These are phyloP conservation scores for Helobdella robusta DNA, from an alignment of 2,888 invertebrate species.

Conservation along the genomic window DNA sequence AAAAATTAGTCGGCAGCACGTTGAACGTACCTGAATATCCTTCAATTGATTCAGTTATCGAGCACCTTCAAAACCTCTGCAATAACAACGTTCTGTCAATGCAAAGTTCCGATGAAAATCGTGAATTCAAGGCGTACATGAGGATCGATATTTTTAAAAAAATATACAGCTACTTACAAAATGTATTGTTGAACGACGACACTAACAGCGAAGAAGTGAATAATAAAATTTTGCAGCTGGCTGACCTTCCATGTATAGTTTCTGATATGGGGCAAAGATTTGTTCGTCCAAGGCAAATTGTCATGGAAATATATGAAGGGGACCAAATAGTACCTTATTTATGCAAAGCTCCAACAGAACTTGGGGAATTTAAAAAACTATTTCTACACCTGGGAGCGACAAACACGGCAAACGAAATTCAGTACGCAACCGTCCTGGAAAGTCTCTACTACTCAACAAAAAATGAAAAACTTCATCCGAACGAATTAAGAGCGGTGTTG, in stretches of 20 bases:
- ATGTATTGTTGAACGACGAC: constrained; percentile 10
- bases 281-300: constrained; percentile 34
- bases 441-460: constrained; percentile 30
- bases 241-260: constrained; percentile 29
- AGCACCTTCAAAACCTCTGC: constrained; percentile 30
- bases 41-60: constrained; percentile 26
- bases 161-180: constrained; percentile 34
- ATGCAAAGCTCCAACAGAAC: constrained; percentile 35
- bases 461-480: constrained; percentile 34
- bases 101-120: background rate
- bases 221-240: constrained; percentile 10
- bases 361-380: constrained; percentile 36
- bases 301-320: constrained; percentile 35
- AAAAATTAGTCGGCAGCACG: constrained; percentile 23
- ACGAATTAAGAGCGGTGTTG: constrained; percentile 34
- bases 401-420: constrained; percentile 33
- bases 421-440: constrained; percentile 35
- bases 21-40: constrained; percentile 32
- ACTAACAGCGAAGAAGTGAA: constrained; percentile 10
- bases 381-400: constrained; percentile 35
- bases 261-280: constrained; percentile 34
- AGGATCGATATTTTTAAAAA: constrained; percentile 35
- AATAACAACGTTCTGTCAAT: background rate
- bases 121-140: constrained; percentile 33
- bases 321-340: constrained; percentile 37